A percentile compares a stretch with the other conserved stretches of the same genome.
phyloP scores from a whole-genome alignment of 2,888 invertebrate species.

The Apotomis capreana region DNA sequence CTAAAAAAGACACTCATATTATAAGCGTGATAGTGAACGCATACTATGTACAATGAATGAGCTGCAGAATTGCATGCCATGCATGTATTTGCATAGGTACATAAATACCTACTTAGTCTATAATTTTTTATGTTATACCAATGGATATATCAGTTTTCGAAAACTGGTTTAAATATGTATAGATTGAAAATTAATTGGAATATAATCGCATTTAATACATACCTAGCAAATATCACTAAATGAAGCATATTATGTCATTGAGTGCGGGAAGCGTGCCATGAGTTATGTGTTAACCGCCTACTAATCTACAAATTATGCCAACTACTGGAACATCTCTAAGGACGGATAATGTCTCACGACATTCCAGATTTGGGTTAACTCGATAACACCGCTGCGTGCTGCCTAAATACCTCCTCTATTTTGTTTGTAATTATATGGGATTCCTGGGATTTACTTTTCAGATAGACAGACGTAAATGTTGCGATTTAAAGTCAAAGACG shows the following conservation, averaged over 20 bases:
- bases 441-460: background rate
- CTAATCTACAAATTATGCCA: constrained; percentile 29
- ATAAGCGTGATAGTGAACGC: too few relatives aligned
- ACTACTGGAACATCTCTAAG: constrained; percentile 10
- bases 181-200: too few relatives aligned
- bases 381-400: constrained; percentile 22
- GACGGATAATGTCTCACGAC: constrained; percentile 42
- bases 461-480: background rate
- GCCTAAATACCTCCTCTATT: constrained; percentile 4
- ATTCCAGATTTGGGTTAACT: constrained; percentile 45
- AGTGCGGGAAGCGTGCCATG: constrained; percentile 4
- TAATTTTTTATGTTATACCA: too few relatives aligned
- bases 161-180: too few relatives aligned
- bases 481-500: background rate
- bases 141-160: too few relatives aligned
- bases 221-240: background rate
- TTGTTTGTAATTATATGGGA: constrained; percentile 2
- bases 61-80: too few relatives aligned
- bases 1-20: too few relatives aligned
- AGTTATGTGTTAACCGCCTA: constrained; percentile 6
- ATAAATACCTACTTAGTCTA: too few relatives aligned
- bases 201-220: too few relatives aligned
- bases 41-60: too few relatives aligned
- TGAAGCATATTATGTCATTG: constrained; percentile 1
- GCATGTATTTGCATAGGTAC: too few relatives aligned